Conservation (phyloP, 1,140 invertebrate species). For the Aethina tumida region DNA sequence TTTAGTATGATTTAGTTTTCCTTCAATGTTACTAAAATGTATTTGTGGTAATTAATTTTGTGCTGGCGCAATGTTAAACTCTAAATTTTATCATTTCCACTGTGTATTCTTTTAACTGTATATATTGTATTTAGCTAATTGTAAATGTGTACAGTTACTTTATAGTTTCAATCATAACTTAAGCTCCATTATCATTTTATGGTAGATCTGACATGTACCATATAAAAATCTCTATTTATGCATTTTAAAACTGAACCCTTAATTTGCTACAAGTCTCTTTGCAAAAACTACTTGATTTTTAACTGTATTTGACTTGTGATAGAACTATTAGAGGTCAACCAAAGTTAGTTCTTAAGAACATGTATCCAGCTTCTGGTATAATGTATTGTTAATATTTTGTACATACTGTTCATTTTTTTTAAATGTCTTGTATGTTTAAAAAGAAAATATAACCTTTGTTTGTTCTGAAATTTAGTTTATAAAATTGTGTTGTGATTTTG, state of each 20-base stretch:
- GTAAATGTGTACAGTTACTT: too few relatives aligned
- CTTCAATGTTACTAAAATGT: too few relatives aligned
- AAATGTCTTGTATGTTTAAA: conserved; percentile 9
- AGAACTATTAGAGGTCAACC: conserved; percentile 8
- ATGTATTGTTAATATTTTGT: conserved; percentile 3
- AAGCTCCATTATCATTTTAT: neutral
- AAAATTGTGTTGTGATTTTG: conserved; percentile 12
- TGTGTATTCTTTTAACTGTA: too few relatives aligned
- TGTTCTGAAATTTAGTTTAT: conserved; percentile 6
- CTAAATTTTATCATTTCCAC: too few relatives aligned
- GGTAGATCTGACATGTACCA: neutral
- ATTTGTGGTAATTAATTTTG: too few relatives aligned
- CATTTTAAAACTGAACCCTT: neutral
- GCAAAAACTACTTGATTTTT: conserved; percentile 4
- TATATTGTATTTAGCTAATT: too few relatives aligned
- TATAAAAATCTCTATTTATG: neutral
- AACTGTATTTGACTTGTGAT: conserved; percentile 1
- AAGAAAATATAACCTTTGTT: conserved; percentile 3
- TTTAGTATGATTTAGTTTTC: too few relatives aligned
- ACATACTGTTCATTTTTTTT: conserved; percentile 1
- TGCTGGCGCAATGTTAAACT: too few relatives aligned
- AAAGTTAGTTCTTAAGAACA: conserved; percentile 9
- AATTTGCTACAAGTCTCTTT: neutral
- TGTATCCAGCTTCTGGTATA: conserved; percentile 7
- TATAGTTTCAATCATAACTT: too few relatives aligned